Evolutionary conservation across 2,113 vertebrate species (phyloP).

Genomic region (Peromyscus maniculatus): DNA sequence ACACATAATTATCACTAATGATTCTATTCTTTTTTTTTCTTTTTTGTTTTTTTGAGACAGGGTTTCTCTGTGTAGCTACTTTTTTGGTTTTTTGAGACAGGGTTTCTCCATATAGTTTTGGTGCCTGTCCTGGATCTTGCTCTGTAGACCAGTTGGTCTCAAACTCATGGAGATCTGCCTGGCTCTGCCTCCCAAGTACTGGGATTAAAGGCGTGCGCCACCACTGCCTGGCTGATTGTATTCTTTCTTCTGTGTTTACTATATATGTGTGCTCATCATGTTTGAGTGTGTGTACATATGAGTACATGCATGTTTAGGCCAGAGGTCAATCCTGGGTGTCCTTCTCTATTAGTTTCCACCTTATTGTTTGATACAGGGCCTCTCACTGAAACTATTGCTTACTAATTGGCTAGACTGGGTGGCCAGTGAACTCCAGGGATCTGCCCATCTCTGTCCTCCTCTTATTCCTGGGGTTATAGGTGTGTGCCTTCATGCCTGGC

Average conservation of each 20-base stretch:
- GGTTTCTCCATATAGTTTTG: no score
- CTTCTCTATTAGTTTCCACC: not conserved
- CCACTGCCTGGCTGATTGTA: not conserved
- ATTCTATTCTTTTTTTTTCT: not conserved
- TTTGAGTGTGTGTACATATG: not conserved
- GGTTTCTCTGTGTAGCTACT: no score
- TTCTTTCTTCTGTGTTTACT: not conserved
- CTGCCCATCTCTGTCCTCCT: not conserved
- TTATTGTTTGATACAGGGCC: not conserved
- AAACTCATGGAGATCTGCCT: no score
- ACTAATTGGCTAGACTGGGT: no score
- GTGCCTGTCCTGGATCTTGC: no score
- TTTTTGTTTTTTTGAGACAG: not conserved
- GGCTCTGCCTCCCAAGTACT: no score
- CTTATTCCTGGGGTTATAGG: not conserved
- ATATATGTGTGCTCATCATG: not conserved
- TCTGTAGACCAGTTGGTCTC: no score
- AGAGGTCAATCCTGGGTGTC: not conserved
- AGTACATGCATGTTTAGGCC: not conserved
- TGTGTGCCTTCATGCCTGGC: no score
- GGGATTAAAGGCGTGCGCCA: no score
- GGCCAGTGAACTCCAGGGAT: not conserved
- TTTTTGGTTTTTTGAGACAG: no score
- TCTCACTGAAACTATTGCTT: not conserved
- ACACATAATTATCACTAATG: not conserved